phyloP scores from a whole-genome alignment of 2,888 invertebrate species.

The Ormyrus thymus region DNA sequence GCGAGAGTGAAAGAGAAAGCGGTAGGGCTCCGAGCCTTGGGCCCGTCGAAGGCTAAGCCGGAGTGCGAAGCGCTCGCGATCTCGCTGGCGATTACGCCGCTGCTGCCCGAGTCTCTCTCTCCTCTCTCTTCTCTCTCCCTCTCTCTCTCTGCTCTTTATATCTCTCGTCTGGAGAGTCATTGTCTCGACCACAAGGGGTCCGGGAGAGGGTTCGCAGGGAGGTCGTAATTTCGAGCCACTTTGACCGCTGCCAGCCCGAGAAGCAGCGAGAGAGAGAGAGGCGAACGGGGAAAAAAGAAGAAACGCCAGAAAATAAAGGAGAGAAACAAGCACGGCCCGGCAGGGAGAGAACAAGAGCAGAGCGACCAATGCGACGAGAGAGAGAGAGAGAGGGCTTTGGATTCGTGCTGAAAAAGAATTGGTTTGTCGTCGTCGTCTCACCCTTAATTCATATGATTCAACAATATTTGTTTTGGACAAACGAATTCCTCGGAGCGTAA shows the following conservation, averaged over 20 bases:
- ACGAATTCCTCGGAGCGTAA: background rate
- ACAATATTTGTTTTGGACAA: conserved; percentile 43
- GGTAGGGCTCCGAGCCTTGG: background rate
- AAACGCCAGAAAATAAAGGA: background rate
- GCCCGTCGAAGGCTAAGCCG: conserved; percentile 5
- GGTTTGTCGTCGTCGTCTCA: conserved; percentile 11
- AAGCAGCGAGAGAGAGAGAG: conserved; percentile 35
- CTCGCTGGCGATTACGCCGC: conserved; percentile 53
- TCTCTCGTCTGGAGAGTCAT: conserved; percentile 58
- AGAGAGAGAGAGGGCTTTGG: conserved; percentile 22
- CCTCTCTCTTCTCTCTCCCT: conserved; percentile 15
- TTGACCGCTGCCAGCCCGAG: conserved; percentile 47
- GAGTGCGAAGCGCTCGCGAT: conserved; percentile 36
- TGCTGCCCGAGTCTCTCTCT: conserved; percentile 33
- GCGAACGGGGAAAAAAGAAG: background rate
- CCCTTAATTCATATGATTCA: conserved; percentile 36
- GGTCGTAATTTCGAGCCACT: conserved; percentile 53
- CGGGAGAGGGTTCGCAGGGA: conserved; percentile 46
- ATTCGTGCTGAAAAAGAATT: conserved; percentile 39
- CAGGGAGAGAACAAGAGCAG: conserved; percentile 8
- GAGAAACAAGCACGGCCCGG: background rate
- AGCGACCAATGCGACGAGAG: background rate
- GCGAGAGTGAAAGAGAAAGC: background rate
- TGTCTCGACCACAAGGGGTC: conserved; percentile 59
- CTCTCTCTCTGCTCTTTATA: conserved; percentile 58